Evolutionary conservation across 1,140 invertebrate species (phyloP), one percentile per base, ranked within the genome.

Genomic region (Araneus ventricosus): DNA sequence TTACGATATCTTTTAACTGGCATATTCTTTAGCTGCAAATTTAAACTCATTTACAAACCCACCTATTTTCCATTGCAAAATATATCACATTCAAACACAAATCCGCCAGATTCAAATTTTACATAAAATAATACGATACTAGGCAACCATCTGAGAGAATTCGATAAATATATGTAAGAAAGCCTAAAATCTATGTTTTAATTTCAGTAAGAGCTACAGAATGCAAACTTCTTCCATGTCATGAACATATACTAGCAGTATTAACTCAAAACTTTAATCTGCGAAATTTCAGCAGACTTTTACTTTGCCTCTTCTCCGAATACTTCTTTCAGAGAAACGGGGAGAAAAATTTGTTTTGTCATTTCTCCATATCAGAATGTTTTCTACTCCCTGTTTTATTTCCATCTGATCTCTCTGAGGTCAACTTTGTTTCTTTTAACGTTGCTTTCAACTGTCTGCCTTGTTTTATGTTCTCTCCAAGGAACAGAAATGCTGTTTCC

Each of bases 371-470:
- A 75, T 75, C 27, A 37, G 20, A 75, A 75, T 75, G 67, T 75
- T 75, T 75, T 30, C 14, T 75, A 20, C 24, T 30, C 17, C 80
- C 8, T 30, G n/a, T 84, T 34, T 84, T 41, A 27, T 84, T 84
- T 84, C 34, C n/a, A 84, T 27, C 24, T 2, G 8, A 14, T 30
- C 41, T 39, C 79, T 82, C 79, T 82, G 79, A 82, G 79, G 79
- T 82, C 79, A 82, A 17, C 24, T 84, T 84, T 84, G 80, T 84
- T 84, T 84, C 27, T 24, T 84, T 84, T 84, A 84, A 84, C 45
- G 80, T 45, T 84, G 24, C 39, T 27, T 84, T 84, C 39, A 84
- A 84, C 39, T 52, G 34, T 24, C n/a, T 45, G 41, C 41, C 39
- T 52, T 52, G 80, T 45, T 84, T 84, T 84, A 84, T 84, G 80